These are phyloP conservation scores for Antheraea mylitta DNA, from an alignment of 1,140 invertebrate genomes.

Conservation along the genomic window DNA sequence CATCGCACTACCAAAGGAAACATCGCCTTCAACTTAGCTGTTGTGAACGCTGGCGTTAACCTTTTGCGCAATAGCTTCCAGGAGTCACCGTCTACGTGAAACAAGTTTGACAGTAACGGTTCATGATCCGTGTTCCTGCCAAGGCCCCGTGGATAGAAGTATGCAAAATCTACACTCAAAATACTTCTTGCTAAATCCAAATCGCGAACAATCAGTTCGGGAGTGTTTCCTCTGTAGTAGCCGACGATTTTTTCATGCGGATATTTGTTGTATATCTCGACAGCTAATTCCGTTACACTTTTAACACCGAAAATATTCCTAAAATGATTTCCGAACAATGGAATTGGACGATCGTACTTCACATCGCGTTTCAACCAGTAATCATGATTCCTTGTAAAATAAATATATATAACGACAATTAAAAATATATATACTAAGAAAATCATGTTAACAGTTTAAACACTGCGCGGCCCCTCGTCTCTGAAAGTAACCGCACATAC, in stretches of 20 bases:
- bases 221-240: constrained; percentile 1
- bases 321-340: constrained; percentile 27
- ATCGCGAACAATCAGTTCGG: constrained; percentile 35
- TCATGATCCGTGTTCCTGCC: constrained; percentile 54
- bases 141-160: constrained; percentile 7
- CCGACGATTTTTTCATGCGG: constrained; percentile 19
- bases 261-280: constrained; percentile 46
- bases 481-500: background rate
- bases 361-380: constrained; percentile 15
- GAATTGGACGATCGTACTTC: constrained; percentile 12
- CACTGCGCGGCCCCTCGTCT: background rate
- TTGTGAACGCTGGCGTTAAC: constrained; percentile 80
- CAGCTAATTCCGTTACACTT: constrained; percentile 37
- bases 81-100: constrained; percentile 62
- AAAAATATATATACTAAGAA: constrained; percentile 5
- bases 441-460: constrained; percentile 5
- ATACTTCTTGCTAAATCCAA: constrained; percentile 39
- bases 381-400: constrained; percentile 7
- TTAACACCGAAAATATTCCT: constrained; percentile 35
- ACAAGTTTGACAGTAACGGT: constrained; percentile 52
- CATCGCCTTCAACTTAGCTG: constrained; percentile 80
- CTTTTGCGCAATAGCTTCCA: constrained; percentile 81
- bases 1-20: constrained; percentile 70
- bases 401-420: constrained; percentile 9
- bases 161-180: constrained; percentile 38